Base-by-base conservation (phyloP, 2,888 invertebrate genomes). In the Nasonovia ribisnigri region DNA sequence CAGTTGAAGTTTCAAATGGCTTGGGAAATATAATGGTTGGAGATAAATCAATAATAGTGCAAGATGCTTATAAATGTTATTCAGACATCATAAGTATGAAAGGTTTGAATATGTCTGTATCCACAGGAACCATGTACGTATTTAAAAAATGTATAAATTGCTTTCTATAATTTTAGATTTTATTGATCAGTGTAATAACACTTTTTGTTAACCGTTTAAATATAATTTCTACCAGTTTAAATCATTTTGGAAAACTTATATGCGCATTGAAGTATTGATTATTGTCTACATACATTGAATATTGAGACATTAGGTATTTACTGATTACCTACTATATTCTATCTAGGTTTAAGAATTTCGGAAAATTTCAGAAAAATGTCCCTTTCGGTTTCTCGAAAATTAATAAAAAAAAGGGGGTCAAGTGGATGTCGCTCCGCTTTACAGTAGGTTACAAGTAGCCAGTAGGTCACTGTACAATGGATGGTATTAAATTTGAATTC, bases 51-150 rank as follows among this genome's bases (percentile, higher is more conserved):
- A 95, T 95, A 84, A 92, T 94, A 48, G 94, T 95, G 43, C 95
- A 95, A 57, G 94, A 95, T 46, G 95, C 95, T 67, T 95, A 95
- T 94, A 95, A 95, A 94, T 94, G 95, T 54, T 95, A 95, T 94
- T 89, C 94, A 51, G 94, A 94, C 5, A 90, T 95, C 48, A 94
- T 95, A 57, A 95, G 95, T 0, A 94, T 95, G 93, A 95, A 94
- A 48, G 95, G 95, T 46, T 94, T 95, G 91, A 95, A 95, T 94
- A 95, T 95, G 95, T 95, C 95, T 29, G 95, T 95, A 42, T 94
- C 94, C 29, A 92, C 94, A 84, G 95, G 95, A 84, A 95, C 95
- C 24, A 95, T 95, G 95, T 95, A 94, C 95, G 95, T 95, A 93
- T 87, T 84, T 29, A 42, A 3, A n/a, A 36, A n/a, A 46, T 88